Percentiles rank a stretch among this genome's conserved stretches.
These are phyloP conservation scores for Bombyx mori DNA, from an alignment of 1,140 invertebrate species.

Conservation along the genomic window ASM3026992v2 NC_085111.1:12965501-12966000, in stretches of 20 bases:
- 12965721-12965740: too few relatives aligned
- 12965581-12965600: too few relatives aligned
- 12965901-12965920: background rate
- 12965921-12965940: too few relatives aligned
- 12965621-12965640: background rate
- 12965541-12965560: background rate
- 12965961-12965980: too few relatives aligned
- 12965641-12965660: background rate
- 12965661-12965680: background rate
- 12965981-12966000: too few relatives aligned
- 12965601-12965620: too few relatives aligned
- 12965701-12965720: too few relatives aligned
- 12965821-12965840: constrained; percentile 24
- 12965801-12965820: constrained; percentile 20
- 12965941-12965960: too few relatives aligned
- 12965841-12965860: constrained; percentile 13
- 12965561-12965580: background rate
- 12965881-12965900: background rate
- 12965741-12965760: constrained; percentile 4
- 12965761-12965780: constrained; percentile 29
- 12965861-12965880: constrained; percentile 2
- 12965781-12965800: constrained; percentile 21
- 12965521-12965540: background rate
- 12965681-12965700: too few relatives aligned
- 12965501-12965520: too few relatives aligned